Conservation (phyloP, 2,797 vertebrate species). For the Sebastolobus altivelis region DNA sequence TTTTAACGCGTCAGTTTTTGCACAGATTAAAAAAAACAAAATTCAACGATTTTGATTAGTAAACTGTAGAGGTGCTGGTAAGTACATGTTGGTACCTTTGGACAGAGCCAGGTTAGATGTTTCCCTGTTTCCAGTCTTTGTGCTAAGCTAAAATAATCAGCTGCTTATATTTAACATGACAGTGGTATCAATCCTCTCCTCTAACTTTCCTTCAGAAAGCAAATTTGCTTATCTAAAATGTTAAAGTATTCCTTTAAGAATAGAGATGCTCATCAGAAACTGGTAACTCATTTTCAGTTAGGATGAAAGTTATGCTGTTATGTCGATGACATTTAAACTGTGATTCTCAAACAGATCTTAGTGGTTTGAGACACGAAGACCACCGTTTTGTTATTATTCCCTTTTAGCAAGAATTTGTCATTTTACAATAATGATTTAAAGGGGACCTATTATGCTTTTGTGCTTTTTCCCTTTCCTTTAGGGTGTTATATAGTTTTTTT, state of each 20-base stretch:
- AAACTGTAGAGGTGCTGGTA: not conserved
- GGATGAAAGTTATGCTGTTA: not conserved
- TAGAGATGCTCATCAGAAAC: not conserved
- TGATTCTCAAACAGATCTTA: not conserved
- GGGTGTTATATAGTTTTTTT: no score
- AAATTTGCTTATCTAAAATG: not conserved
- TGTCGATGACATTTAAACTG: not conserved
- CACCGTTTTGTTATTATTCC: not conserved
- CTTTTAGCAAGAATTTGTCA: not conserved
- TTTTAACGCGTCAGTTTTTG: not conserved
- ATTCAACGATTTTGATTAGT: not conserved
- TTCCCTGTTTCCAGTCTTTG: not conserved
- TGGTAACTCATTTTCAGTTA: not conserved
- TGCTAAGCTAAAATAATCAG: not conserved
- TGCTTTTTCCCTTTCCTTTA: no score
- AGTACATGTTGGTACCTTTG: not conserved
- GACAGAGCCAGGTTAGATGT: not conserved
- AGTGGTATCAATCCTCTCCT: not conserved
- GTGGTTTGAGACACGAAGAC: not conserved
- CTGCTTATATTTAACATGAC: not conserved
- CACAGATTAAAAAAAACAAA: not conserved
- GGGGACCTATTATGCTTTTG: no score
- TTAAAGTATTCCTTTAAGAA: conserved; percentile 3
- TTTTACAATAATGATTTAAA: not conserved
- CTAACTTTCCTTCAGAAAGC: not conserved